These are phyloP conservation scores for Leptopilina boulardi DNA, from an alignment of 1,140 invertebrate species.

Conservation along the genomic window DNA sequence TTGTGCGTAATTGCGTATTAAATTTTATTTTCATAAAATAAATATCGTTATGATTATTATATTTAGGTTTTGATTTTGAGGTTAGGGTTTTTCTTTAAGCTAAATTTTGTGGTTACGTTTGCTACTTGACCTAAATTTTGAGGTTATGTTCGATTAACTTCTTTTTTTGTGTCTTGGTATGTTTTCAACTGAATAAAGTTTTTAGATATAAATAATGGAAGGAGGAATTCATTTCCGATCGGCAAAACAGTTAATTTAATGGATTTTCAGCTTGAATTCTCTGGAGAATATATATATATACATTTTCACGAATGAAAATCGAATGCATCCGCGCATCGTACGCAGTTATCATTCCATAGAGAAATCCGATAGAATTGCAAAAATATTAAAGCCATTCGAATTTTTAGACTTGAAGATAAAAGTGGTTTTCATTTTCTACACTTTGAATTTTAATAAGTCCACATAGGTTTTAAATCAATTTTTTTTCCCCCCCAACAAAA, in stretches of 20 bases:
- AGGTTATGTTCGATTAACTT: conserved; percentile 34
- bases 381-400: background rate
- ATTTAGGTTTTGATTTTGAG: too few relatives aligned
- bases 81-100: too few relatives aligned
- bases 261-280: conserved; percentile 5
- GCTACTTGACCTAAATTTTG: too few relatives aligned
- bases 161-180: conserved; percentile 33
- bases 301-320: conserved; percentile 10
- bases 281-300: conserved; percentile 4
- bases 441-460: conserved; percentile 2
- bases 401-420: conserved; percentile 4
- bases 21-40: too few relatives aligned
- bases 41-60: too few relatives aligned
- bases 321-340: conserved; percentile 3
- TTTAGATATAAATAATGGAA: background rate
- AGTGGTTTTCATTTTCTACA: background rate
- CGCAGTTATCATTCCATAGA: conserved; percentile 5
- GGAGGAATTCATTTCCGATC: background rate
- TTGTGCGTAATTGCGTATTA: too few relatives aligned
- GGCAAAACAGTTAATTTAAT: conserved; percentile 6
- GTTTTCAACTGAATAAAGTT: background rate
- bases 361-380: conserved; percentile 9
- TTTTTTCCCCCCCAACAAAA: too few relatives aligned
- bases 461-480: too few relatives aligned
- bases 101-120: too few relatives aligned